Evolutionary conservation across 2,888 invertebrate species (phyloP).

Genomic region (Tachina grossa): DNA sequence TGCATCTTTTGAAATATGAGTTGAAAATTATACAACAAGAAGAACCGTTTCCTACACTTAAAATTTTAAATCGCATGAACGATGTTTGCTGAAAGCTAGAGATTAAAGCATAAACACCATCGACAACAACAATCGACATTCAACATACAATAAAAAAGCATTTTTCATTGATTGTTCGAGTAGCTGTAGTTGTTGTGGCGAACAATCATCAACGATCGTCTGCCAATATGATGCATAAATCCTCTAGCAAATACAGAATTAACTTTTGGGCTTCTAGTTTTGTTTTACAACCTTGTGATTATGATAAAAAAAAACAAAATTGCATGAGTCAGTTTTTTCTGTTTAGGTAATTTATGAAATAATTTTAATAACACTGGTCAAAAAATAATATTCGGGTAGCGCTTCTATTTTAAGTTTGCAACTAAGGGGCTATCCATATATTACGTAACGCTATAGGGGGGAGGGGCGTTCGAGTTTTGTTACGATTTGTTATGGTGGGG

Average conservation of each 20-base stretch:
- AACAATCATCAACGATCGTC: conserved; percentile 19
- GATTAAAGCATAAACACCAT: conserved; percentile 9
- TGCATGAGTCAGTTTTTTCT: no score
- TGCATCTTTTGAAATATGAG: conserved; percentile 21
- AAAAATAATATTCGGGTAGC: no score
- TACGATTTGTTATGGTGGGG: no score
- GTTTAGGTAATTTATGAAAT: no score
- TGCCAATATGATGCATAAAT: conserved; percentile 36
- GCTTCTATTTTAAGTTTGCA: no score
- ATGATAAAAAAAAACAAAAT: no score
- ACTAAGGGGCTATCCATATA: no score
- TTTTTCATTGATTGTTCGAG: conserved; percentile 26
- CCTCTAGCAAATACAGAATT: conserved; percentile 6
- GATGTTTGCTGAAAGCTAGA: conserved; percentile 9
- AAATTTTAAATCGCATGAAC: conserved; percentile 60
- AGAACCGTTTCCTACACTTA: conserved; percentile 32
- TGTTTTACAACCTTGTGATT: not conserved
- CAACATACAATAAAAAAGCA: conserved; percentile 33
- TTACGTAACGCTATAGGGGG: no score
- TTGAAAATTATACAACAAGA: conserved; percentile 44
- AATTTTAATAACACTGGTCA: no score
- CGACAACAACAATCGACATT: conserved; percentile 25
- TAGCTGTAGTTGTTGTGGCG: conserved; percentile 21
- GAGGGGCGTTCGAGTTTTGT: no score
- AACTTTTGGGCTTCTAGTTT: not conserved